Conservation (phyloP, 2,113 vertebrate genomes). For the Urocolius indicus region DNA sequence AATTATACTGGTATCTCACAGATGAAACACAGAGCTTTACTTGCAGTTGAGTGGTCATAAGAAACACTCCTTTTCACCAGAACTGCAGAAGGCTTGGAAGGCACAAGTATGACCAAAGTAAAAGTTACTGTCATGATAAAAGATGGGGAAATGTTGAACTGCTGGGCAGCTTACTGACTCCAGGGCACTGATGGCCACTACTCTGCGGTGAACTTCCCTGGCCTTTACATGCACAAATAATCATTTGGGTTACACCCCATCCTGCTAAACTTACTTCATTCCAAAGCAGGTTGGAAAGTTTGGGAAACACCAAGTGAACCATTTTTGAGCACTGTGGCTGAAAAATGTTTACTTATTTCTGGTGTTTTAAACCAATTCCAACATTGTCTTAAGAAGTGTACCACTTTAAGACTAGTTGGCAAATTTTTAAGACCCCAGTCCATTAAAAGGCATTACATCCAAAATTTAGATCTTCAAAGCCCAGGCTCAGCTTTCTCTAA, state of each 20-base stretch:
- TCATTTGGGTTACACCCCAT: not conserved
- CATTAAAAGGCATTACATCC: not conserved
- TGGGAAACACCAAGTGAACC: not conserved
- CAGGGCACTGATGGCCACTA: not conserved
- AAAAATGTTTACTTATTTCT: not conserved
- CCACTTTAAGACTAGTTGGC: not conserved
- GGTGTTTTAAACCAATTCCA: not conserved
- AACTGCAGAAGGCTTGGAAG: not conserved
- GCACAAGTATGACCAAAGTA: not conserved
- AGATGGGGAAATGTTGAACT: not conserved
- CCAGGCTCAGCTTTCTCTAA: not conserved
- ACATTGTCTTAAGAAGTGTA: not conserved
- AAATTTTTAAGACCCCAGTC: not conserved
- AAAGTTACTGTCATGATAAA: not conserved
- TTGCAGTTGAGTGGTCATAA: not conserved
- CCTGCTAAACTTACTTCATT: not conserved
- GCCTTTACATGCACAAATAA: not conserved
- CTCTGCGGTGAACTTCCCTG: not conserved
- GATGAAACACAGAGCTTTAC: not conserved
- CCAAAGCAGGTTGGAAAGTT: not conserved
- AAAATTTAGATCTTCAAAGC: not conserved
- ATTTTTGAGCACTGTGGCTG: not conserved
- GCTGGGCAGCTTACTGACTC: not conserved
- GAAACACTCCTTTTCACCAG: not conserved
- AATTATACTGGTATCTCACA: not conserved